Evolutionary conservation across 1,140 invertebrate species (phyloP).

Genomic region (Cydia splendana): DNA sequence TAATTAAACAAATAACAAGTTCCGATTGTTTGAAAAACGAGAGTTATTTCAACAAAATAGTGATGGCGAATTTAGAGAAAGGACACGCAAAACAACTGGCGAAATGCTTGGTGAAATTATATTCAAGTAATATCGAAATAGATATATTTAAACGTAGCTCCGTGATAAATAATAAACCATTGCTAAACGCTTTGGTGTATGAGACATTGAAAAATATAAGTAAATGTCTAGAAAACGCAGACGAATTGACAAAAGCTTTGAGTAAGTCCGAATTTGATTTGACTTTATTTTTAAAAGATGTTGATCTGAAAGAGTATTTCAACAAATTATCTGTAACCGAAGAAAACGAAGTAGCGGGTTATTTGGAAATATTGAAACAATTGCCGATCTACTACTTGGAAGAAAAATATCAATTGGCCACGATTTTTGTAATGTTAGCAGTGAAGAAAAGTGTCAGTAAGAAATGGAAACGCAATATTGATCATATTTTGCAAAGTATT

Average conservation of each 20-base stretch:
- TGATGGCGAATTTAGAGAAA: slow-evolving; percentile 58
- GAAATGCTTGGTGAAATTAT: slow-evolving; percentile 57
- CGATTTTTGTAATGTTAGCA: slow-evolving; percentile 60
- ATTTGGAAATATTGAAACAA: slow-evolving; percentile 55
- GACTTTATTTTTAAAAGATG: slow-evolving; percentile 49
- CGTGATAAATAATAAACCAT: slow-evolving; percentile 50
- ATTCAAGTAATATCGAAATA: slow-evolving; percentile 40
- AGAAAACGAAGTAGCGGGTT: slow-evolving; percentile 47
- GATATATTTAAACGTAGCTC: slow-evolving; percentile 48
- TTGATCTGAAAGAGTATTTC: slow-evolving; percentile 53
- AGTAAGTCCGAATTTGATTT: slow-evolving; percentile 58
- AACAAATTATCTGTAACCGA: slow-evolving; percentile 44
- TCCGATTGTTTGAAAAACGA: slow-evolving; percentile 40
- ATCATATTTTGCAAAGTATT: slow-evolving; percentile 55
- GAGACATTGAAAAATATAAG: slow-evolving; percentile 56
- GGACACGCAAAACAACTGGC: slow-evolving; percentile 58
- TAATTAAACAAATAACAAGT: slow-evolving; percentile 56
- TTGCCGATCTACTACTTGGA: slow-evolving; percentile 64
- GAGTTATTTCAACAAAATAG: slow-evolving; percentile 49
- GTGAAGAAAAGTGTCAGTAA: slow-evolving; percentile 63
- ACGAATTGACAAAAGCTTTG: slow-evolving; percentile 56
- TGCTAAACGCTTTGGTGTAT: slow-evolving; percentile 54
- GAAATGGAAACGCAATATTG: slow-evolving; percentile 56
- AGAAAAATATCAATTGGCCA: slow-evolving; percentile 64
- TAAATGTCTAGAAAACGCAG: slow-evolving; percentile 57